phyloP scores from a whole-genome alignment of 2,888 invertebrate species.

The Barypeithes pellucidus region DNA sequence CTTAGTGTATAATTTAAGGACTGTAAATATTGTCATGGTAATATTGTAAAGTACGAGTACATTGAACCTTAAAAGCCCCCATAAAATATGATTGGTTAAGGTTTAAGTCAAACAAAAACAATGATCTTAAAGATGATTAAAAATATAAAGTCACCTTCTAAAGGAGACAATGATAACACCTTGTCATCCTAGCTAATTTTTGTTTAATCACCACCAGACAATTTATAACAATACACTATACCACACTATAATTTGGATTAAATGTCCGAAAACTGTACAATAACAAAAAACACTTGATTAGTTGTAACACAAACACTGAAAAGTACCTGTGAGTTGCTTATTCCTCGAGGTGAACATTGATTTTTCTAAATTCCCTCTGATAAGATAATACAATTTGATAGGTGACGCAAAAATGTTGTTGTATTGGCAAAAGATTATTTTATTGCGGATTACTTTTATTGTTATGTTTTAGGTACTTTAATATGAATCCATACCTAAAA shows the following conservation, averaged over 20 bases:
- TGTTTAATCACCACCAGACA: not conserved
- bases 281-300: slow-evolving; percentile 22
- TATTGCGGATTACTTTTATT: slow-evolving; percentile 34
- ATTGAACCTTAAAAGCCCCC: not conserved
- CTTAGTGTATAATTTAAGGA: not conserved
- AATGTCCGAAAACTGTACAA: slow-evolving; percentile 26
- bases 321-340: slow-evolving; percentile 52
- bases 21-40: not conserved
- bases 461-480: slow-evolving; percentile 18
- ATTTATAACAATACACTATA: not conserved
- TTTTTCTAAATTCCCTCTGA: slow-evolving; percentile 56
- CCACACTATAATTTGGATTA: slow-evolving; percentile 3
- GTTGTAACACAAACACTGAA: slow-evolving; percentile 51
- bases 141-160: slow-evolving; percentile 12
- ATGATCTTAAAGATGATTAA: not conserved
- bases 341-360: slow-evolving; percentile 57
- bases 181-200: not conserved
- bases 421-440: slow-evolving; percentile 30
- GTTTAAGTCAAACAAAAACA: not conserved
- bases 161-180: not conserved
- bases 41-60: not conserved
- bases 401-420: slow-evolving; percentile 33
- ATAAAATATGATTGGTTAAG: not conserved
- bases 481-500: slow-evolving; percentile 11
- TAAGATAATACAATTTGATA: slow-evolving; percentile 57